Evolutionary conservation across 2,888 invertebrate genomes (phyloP).

Genomic region (Andrena hattorfiana): DNA sequence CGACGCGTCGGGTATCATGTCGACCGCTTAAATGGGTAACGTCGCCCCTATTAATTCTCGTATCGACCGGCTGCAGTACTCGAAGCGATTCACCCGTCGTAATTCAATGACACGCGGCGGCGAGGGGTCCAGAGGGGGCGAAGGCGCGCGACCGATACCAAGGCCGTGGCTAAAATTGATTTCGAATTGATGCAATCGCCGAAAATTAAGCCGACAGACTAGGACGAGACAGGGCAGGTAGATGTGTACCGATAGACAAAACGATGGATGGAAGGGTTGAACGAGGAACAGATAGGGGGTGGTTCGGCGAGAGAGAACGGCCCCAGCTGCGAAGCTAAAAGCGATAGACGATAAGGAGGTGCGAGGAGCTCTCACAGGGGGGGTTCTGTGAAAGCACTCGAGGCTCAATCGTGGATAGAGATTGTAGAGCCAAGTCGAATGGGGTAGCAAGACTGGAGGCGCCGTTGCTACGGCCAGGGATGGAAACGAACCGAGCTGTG

Average conservation of each 20-base stretch:
- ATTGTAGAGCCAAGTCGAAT: constrained; percentile 27
- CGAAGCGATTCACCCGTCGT: constrained; percentile 73
- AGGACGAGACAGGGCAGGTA: constrained; percentile 15
- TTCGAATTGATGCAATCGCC: constrained; percentile 73
- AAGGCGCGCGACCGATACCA: constrained; percentile 36
- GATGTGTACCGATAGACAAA: constrained; percentile 21
- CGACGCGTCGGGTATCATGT: constrained; percentile 68
- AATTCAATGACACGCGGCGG: constrained; percentile 73
- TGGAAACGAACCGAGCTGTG: constrained; percentile 11
- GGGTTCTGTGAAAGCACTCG: constrained; percentile 39
- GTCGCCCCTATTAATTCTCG: constrained; percentile 72
- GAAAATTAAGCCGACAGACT: constrained; percentile 65
- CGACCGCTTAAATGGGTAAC: constrained; percentile 72
- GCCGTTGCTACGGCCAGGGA: constrained; percentile 25
- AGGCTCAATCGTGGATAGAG: constrained; percentile 56
- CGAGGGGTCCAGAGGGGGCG: constrained; percentile 44
- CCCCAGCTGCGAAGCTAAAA: constrained; percentile 27
- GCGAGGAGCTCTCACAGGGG: constrained; percentile 38
- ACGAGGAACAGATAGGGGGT: constrained; percentile 16
- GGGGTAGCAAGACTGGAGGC: background rate
- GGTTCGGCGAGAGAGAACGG: background rate
- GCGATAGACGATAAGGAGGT: constrained; percentile 41
- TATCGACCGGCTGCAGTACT: constrained; percentile 73
- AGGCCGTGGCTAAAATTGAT: constrained; percentile 77
- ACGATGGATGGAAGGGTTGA: constrained; percentile 3